Evolutionary conservation across 2,888 invertebrate genomes (phyloP), one percentile per base, ranked within the genome.

Genomic region (Athalia rosae): DNA sequence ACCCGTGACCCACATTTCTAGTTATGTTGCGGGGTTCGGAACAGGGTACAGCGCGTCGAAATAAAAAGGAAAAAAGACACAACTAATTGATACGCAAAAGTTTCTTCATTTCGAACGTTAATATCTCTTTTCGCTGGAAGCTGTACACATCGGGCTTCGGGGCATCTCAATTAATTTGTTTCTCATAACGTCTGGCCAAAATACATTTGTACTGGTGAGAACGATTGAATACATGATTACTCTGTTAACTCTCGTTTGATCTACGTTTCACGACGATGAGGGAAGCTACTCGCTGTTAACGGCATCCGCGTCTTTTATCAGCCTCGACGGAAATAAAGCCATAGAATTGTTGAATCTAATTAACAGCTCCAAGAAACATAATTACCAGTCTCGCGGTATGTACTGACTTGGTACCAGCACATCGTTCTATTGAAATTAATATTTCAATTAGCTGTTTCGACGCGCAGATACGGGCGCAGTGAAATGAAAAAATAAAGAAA

Each of bases 201-300:
- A 28, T 28, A 41, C 50, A 53, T 13, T 6, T n/a, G 71, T 45
- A 28, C 28, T 45, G 71, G 71, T 71, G 9, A 45, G 9, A 45
- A 58, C 71, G 71, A 71, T 58, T 45, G 43, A 56, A 71, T 71
- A 45, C 58, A 71, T n/a, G n/a, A 71, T 71, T 71, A 50, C 13
- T 71, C 71, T 9, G 56, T 71, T 58, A 71, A 71, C 58, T 71
- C 71, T 28, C 43, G 58, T 71, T 58, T 71, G 71, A 58, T 58
- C 71, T 45, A 58, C 45, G 58, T 58, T 56, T 71, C 43, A 58
- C 45, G 45, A 71, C 71, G 41, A 71, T 43, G 71, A 15, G 3
- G 53, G 53, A 8, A 45, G 58, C 67, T 64, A 28, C 43, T 58
- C 43, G 45, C 45, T 3, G 71, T 43, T n/a, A 45, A 45, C 7